A percentile compares a stretch with the other conserved stretches of the same genome.
phyloP scores from a whole-genome alignment of 2,888 invertebrate genomes.

The Eilema depressum region DNA sequence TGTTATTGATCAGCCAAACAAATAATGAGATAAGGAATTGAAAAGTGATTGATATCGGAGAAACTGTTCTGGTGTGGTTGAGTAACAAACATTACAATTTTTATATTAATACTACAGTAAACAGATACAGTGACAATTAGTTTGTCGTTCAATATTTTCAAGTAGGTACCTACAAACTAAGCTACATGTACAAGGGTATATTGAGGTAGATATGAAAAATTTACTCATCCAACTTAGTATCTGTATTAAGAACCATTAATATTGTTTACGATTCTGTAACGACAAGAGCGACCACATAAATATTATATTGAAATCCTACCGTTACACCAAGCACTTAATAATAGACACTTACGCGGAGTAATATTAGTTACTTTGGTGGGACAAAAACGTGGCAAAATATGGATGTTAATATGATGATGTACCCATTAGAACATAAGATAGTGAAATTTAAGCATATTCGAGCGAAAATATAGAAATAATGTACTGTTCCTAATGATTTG shows the following conservation, averaged over 20 bases:
- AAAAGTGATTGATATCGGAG: too few relatives aligned
- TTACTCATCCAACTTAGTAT: background rate
- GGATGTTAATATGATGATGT: too few relatives aligned
- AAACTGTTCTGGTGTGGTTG: too few relatives aligned
- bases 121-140: background rate
- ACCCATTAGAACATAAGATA: too few relatives aligned
- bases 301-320: constrained; percentile 11
- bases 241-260: constrained; percentile 16
- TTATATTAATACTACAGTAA: background rate
- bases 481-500: too few relatives aligned
- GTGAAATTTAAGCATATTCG: too few relatives aligned
- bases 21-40: too few relatives aligned
- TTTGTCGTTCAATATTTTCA: background rate
- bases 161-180: background rate
- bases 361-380: background rate
- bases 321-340: background rate
- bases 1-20: too few relatives aligned
- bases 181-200: background rate
- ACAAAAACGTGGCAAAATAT: background rate
- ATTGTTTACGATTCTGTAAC: constrained; percentile 11
- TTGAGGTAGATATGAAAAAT: background rate
- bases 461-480: too few relatives aligned
- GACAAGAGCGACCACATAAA: constrained; percentile 8
- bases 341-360: background rate
- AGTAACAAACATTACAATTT: too few relatives aligned